Percentiles rank a stretch among this genome's conserved stretches.
Conservation (phyloP, 2,888 invertebrate genomes). For the Lampropteryx suffumata region DNA sequence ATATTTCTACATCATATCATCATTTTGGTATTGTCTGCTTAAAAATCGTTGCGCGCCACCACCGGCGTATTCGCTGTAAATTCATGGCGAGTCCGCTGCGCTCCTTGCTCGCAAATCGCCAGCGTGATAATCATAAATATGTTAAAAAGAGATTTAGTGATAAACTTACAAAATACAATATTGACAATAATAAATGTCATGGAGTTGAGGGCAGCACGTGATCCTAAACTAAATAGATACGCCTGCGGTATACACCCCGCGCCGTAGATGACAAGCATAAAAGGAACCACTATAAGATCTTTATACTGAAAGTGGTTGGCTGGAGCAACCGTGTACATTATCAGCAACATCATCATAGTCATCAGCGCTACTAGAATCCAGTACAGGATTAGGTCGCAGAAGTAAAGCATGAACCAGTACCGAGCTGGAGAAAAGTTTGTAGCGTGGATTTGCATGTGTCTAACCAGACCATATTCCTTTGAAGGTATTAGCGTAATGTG, state of each 20-base stretch:
- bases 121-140: no score
- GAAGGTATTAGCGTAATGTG: conserved; percentile 68
- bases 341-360: conserved; percentile 43
- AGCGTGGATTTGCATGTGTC: conserved; percentile 64
- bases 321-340: conserved; percentile 49
- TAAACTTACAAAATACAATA: conserved; percentile 60
- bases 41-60: no score
- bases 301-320: conserved; percentile 40
- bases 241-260: conserved; percentile 68
- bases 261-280: conserved; percentile 59
- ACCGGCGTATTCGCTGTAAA: no score
- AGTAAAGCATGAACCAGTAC: conserved; percentile 63
- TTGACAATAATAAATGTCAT: conserved; percentile 65
- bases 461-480: conserved; percentile 60
- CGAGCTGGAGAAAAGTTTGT: conserved; percentile 60
- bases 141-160: background rate
- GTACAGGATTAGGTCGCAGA: conserved; percentile 62
- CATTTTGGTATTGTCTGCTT: no score
- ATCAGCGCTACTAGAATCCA: conserved; percentile 54
- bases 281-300: conserved; percentile 63
- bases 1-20: no score
- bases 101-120: no score
- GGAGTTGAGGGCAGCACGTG: conserved; percentile 56
- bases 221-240: conserved; percentile 68
- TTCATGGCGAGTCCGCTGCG: no score